Evolutionary conservation across 2,797 vertebrate species (phyloP).

Genomic region (Loriculus beryllinus): DNA sequence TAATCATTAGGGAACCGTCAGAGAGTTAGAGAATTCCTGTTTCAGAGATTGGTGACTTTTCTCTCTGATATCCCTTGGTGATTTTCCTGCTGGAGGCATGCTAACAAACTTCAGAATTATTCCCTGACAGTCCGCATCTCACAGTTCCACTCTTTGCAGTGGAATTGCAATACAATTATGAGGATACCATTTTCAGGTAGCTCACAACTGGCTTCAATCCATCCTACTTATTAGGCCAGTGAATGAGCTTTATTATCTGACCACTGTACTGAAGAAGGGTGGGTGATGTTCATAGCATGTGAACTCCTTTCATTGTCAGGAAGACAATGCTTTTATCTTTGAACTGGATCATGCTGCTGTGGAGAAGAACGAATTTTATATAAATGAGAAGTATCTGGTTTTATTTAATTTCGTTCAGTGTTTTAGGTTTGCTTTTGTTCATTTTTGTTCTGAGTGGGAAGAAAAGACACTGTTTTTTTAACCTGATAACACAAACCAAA

Average conservation of each 20-base stretch:
- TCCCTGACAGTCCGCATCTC: not conserved
- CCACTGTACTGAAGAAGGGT: not conserved
- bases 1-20: not conserved
- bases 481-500: not conserved
- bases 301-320: not conserved
- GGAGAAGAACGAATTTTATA: not conserved
- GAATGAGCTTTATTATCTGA: not conserved
- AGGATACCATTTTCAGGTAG: not conserved
- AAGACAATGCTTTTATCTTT: not conserved
- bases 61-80: not conserved
- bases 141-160: not conserved
- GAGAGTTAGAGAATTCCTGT: not conserved
- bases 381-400: not conserved
- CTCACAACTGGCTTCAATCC: not conserved
- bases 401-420: fast-evolving
- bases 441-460: not conserved
- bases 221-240: not conserved
- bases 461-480: not conserved
- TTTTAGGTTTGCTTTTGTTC: not conserved
- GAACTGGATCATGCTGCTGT: not conserved
- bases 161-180: not conserved
- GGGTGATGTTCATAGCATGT: not conserved
- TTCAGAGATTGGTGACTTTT: not conserved
- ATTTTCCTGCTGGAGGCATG: not conserved
- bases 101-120: not conserved